Evolutionary conservation across 35 echinoderm and acorn worm species (phyloP).

Genomic region (Lytechinus variegatus): DNA sequence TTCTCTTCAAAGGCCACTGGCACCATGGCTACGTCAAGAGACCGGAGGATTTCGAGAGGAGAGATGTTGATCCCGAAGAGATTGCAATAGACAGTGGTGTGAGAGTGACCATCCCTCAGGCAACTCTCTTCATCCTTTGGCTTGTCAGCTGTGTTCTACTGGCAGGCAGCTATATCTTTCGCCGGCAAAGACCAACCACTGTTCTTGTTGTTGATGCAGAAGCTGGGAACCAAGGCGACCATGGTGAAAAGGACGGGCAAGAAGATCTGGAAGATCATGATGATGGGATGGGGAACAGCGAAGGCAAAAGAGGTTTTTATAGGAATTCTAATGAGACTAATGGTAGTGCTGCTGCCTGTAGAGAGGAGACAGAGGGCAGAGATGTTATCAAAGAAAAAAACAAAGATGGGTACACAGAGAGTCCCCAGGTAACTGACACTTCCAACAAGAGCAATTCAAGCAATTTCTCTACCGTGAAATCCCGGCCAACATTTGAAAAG

Average conservation of each 20-base stretch:
- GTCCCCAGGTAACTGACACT: neutral
- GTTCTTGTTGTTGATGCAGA: neutral
- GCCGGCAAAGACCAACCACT: neutral
- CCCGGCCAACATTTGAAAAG: conserved; percentile 71
- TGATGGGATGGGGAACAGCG: neutral
- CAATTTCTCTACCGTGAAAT: conserved; percentile 65
- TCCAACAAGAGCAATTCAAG: neutral
- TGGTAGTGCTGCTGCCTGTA: neutral
- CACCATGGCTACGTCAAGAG: neutral
- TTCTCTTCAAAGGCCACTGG: conserved; percentile 35
- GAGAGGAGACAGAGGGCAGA: neutral
- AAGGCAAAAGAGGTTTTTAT: neutral
- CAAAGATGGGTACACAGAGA: neutral
- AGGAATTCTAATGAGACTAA: neutral
- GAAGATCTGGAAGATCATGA: neutral
- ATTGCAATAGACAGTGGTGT: neutral
- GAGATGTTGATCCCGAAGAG: neutral
- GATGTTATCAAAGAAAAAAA: neutral
- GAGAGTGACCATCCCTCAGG: conserved; percentile 59
- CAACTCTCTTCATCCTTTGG: conserved; percentile 65
- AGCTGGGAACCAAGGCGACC: neutral
- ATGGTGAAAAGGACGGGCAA: neutral
- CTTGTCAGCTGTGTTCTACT: conserved; percentile 50
- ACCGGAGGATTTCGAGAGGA: neutral
- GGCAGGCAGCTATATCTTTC: conserved; percentile 38